Conservation (phyloP, 2,888 invertebrate species). For the Resseliella maxima region DNA sequence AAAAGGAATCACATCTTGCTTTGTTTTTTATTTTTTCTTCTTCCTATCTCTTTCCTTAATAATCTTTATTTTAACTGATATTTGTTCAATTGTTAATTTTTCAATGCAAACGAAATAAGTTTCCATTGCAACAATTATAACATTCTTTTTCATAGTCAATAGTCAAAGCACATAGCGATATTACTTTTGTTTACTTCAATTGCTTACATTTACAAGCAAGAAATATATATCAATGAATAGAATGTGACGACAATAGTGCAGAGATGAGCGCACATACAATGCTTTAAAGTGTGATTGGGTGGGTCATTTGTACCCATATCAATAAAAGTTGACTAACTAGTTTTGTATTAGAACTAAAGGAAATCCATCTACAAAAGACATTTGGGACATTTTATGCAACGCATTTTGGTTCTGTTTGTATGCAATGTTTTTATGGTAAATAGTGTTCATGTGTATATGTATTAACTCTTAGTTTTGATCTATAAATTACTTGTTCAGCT, state of each 20-base stretch:
- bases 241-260: background rate
- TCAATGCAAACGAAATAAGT: no score
- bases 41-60: background rate
- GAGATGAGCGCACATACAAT: background rate
- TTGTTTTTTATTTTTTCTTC: background rate
- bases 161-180: constrained; percentile 14
- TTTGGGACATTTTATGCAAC: no score
- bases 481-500: background rate
- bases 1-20: constrained; percentile 28
- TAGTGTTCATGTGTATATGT: no score
- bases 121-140: no score
- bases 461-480: no score
- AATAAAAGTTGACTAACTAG: background rate
- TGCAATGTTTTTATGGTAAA: no score
- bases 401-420: background rate
- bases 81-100: no score
- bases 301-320: background rate
- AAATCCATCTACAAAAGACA: background rate
- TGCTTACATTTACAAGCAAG: constrained; percentile 51
- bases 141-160: background rate
- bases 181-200: constrained; percentile 31
- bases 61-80: background rate
- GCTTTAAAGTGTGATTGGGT: background rate
- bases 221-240: constrained; percentile 2
- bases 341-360: background rate